phyloP scores from a whole-genome alignment of 53 echinoderm and acorn worm genomes.

The Echinometra lucunter region DNA sequence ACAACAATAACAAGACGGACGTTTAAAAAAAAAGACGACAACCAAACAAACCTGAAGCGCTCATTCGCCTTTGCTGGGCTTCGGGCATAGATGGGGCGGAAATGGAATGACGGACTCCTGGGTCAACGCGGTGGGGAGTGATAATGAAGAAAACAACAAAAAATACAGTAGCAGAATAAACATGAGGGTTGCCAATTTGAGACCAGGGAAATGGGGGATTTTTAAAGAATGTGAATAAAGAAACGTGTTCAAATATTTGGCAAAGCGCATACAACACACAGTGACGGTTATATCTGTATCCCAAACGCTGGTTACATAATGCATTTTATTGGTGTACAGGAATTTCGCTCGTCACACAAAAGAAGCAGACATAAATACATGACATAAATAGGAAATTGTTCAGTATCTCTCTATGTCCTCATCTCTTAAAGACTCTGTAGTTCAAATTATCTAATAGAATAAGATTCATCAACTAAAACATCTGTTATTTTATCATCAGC shows the following conservation, averaged over 20 bases:
- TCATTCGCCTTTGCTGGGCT: conserved; percentile 77
- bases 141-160: conserved; percentile 54
- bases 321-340: background rate
- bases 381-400: background rate
- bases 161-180: conserved; percentile 32
- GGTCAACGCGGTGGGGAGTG: background rate
- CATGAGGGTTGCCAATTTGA: conserved; percentile 34
- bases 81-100: conserved; percentile 80
- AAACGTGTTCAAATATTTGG: background rate
- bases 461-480: too few relatives aligned
- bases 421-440: too few relatives aligned
- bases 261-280: conserved; percentile 35
- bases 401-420: too few relatives aligned
- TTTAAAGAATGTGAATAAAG: background rate
- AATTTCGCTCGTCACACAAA: background rate
- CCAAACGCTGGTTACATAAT: background rate
- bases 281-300: conserved; percentile 1
- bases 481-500: too few relatives aligned
- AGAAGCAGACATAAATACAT: conserved; percentile 40
- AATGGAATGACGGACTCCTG: conserved; percentile 89
- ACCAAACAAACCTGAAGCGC: conserved; percentile 85
- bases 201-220: background rate
- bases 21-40: conserved; percentile 10
- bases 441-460: too few relatives aligned
- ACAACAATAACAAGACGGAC: background rate